Evolutionary conservation across 2,113 vertebrate species (phyloP).

Genomic region (Hassar affinis): DNA sequence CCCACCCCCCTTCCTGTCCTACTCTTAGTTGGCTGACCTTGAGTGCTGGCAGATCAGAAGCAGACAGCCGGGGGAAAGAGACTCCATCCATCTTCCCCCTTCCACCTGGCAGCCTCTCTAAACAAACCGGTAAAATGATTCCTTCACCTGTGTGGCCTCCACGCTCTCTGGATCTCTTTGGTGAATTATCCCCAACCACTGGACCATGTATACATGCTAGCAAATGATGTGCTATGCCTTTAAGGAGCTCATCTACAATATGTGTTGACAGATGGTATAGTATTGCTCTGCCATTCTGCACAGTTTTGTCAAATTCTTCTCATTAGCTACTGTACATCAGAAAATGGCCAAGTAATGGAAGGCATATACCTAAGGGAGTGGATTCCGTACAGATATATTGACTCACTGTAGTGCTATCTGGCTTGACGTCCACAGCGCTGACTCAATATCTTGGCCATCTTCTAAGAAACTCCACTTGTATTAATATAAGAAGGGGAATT

Average conservation of each 20-base stretch:
- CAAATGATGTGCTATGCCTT: not conserved
- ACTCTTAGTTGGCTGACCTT: slow-evolving; percentile 70
- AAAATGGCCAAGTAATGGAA: not conserved
- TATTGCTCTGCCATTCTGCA: not conserved
- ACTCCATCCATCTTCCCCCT: slow-evolving; percentile 68
- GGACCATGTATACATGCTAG: slow-evolving; percentile 54
- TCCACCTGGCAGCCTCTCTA: slow-evolving; percentile 62
- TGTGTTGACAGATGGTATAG: not conserved
- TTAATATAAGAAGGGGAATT: too few species aligned
- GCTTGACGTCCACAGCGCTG: not conserved
- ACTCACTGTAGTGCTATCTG: not conserved
- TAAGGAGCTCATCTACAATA: not conserved
- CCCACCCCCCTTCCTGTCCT: slow-evolving; percentile 51
- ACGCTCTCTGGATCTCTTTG: slow-evolving; percentile 58
- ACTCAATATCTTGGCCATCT: not conserved
- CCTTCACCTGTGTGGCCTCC: slow-evolving; percentile 60
- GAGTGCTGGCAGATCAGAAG: slow-evolving; percentile 65
- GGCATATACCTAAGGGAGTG: not conserved
- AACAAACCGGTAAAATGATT: slow-evolving; percentile 70
- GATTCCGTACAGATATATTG: not conserved
- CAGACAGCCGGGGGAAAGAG: slow-evolving; percentile 60
- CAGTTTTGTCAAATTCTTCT: not conserved
- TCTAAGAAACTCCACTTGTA: too few species aligned
- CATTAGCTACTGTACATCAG: not conserved
- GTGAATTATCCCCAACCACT: slow-evolving; percentile 69